Evolutionary conservation across 1,140 invertebrate genomes (phyloP).

Genomic region (Bombus pascuorum): DNA sequence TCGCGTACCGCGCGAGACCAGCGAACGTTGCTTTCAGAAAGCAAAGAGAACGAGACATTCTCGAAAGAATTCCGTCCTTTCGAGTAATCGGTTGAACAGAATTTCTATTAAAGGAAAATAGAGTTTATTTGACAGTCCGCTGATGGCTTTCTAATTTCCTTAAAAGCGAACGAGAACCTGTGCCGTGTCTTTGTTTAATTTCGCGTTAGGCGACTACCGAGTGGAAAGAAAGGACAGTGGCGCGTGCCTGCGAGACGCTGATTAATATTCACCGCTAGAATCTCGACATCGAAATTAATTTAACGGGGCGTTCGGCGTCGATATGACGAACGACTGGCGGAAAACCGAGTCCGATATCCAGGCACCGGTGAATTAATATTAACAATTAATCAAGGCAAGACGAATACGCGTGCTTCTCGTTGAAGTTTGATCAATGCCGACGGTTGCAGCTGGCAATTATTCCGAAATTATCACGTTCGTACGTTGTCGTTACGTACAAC

Average conservation of each 20-base stretch:
- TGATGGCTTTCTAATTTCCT: too few species aligned
- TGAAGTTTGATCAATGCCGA: conserved; percentile 54
- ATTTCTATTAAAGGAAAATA: too few species aligned
- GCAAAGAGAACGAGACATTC: background rate
- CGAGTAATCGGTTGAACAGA: too few species aligned
- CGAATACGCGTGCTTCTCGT: conserved; percentile 4
- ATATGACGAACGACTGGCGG: conserved; percentile 21
- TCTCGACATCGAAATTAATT: conserved; percentile 37
- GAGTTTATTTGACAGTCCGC: too few species aligned
- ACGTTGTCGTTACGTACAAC: conserved; percentile 40
- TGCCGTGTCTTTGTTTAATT: too few species aligned
- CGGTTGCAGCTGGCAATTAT: conserved; percentile 51
- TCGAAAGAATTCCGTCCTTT: background rate
- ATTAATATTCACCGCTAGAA: background rate
- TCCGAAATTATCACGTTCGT: conserved; percentile 59
- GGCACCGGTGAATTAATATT: conserved; percentile 49
- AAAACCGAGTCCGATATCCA: conserved; percentile 22
- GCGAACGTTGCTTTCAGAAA: too few species aligned
- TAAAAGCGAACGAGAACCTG: too few species aligned
- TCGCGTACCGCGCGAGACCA: background rate
- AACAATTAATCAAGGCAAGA: conserved; percentile 54
- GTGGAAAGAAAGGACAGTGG: background rate
- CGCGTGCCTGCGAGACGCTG: background rate
- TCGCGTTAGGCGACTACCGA: background rate
- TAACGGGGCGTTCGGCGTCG: conserved; percentile 9